Conservation (phyloP, 2,113 vertebrate species). For the Corvus moneduloides region DNA sequence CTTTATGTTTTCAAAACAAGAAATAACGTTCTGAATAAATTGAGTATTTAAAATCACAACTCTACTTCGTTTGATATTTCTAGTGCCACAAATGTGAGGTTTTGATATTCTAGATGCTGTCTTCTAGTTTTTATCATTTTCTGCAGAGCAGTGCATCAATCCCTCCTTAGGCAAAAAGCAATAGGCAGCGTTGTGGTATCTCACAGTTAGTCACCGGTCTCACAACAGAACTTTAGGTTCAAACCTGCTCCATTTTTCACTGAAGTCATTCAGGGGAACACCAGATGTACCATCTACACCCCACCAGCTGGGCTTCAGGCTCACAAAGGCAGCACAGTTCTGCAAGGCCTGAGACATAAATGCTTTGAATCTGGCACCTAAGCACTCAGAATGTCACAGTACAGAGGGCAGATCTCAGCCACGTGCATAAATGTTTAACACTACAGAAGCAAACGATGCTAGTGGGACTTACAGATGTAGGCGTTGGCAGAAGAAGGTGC, state of each 20-base stretch:
- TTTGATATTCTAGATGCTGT: not conserved
- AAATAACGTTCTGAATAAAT: not conserved
- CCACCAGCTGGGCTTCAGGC: not conserved
- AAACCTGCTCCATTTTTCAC: not conserved
- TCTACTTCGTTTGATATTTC: not conserved
- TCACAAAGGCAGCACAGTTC: not conserved
- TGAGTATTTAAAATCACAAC: not conserved
- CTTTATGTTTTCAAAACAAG: slow-evolving; percentile 23
- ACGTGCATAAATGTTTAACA: accelerated
- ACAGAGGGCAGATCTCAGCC: not conserved
- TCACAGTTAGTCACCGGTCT: not conserved
- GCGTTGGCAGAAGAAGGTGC: not conserved
- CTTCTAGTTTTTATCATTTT: not conserved
- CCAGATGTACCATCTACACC: not conserved
- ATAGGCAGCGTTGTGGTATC: not conserved
- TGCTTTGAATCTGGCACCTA: not conserved
- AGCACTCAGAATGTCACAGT: not conserved
- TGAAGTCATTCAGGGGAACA: not conserved
- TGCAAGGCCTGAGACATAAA: not conserved
- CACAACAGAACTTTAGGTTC: not conserved
- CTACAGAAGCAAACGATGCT: not conserved
- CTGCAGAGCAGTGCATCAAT: not conserved
- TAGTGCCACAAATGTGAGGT: not conserved
- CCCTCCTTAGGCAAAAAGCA: not conserved
- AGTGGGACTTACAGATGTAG: no score